Conservation (phyloP, 2,888 invertebrate species). For the Eretmocerus hayati region DNA sequence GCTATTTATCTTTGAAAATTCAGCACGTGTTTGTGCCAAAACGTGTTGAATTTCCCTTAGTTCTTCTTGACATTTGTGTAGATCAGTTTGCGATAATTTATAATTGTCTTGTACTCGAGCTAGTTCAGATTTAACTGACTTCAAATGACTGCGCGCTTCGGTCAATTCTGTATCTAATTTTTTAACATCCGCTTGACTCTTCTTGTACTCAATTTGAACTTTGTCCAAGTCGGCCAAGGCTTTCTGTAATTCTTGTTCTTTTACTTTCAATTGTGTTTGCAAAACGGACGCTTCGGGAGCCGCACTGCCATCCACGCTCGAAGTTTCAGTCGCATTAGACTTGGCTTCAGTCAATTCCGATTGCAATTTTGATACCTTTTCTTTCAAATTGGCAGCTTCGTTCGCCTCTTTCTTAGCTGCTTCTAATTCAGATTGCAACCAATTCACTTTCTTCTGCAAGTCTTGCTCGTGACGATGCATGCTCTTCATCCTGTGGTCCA, state of each 20-base stretch:
- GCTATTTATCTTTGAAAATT: conserved; percentile 29
- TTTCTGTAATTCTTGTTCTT: conserved; percentile 33
- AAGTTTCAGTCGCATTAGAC: conserved; percentile 25
- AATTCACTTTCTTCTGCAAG: conserved; percentile 48
- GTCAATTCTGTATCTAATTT: conserved; percentile 40
- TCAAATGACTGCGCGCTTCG: conserved; percentile 28
- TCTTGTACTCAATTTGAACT: conserved; percentile 39
- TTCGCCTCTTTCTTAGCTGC: conserved; percentile 35
- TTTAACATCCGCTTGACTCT: conserved; percentile 51
- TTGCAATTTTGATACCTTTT: conserved; percentile 44
- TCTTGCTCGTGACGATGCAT: conserved; percentile 55
- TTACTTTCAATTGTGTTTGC: conserved; percentile 21
- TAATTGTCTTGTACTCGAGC: conserved; percentile 27
- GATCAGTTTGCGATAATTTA: conserved; percentile 27
- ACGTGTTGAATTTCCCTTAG: conserved; percentile 27
- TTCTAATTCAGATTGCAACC: conserved; percentile 42
- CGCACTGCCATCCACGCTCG: conserved; percentile 4
- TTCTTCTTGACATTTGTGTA: conserved; percentile 26
- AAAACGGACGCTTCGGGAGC: conserved; percentile 1
- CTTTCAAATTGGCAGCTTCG: conserved; percentile 41
- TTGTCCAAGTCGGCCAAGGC: conserved; percentile 27
- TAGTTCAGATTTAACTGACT: conserved; percentile 25
- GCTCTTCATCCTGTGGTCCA: conserved; percentile 51
- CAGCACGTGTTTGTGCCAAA: conserved; percentile 26
- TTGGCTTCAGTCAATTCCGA: conserved; percentile 34